Base-by-base conservation (phyloP, 1,140 invertebrate species). In the Bursaphelenchus mucronatus region DNA sequence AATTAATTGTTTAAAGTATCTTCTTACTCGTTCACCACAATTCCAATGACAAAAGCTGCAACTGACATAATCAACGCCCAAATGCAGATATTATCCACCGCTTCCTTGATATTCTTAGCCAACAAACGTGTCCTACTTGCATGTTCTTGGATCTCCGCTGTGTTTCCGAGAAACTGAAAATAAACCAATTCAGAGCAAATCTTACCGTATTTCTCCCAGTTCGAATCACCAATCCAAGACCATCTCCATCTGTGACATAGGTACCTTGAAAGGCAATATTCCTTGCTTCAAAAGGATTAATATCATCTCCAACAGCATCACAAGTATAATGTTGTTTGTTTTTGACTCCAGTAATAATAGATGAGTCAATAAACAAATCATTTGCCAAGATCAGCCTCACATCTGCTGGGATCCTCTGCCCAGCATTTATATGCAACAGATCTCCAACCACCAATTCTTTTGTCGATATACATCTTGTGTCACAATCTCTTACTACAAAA, bases 341-440 rank as follows among this genome's bases (percentile, higher is more conserved):
- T 30, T 30, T 21, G 8, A 13, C 44, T 57, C 70, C 70, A 11
- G 88, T 89, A 41, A 90, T 83, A 4, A 88, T 88, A 0, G 88
- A 88, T 79, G 88, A 88, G 73, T 90, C 88, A 0, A 89, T 88
- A 68, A 71, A 67, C 9, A 76, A 82, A 87, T 61, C 59, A 40
- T 75, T 75, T n/a, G 71, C 45, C 51, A 67, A 63, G 17, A 75
- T 61, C 17, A 75, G 53, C 30, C 73, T 17, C 30, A 64, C 39
- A 66, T 75, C 73, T 13, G 73, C 73, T 43, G 73, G 72, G 41
- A 75, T 65, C 51, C 11, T 43, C 9, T 15, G 39, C 30, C 49
- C 58, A 8, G 41, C 49, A 61, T 50, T 57, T 11, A 73, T 46
- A 41, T 64, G 50, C 1, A 75, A 65, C 0, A 75, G 46, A 56